Conservation (phyloP, 2,113 vertebrate species). For the Thamnaconus septentrionalis region DNA sequence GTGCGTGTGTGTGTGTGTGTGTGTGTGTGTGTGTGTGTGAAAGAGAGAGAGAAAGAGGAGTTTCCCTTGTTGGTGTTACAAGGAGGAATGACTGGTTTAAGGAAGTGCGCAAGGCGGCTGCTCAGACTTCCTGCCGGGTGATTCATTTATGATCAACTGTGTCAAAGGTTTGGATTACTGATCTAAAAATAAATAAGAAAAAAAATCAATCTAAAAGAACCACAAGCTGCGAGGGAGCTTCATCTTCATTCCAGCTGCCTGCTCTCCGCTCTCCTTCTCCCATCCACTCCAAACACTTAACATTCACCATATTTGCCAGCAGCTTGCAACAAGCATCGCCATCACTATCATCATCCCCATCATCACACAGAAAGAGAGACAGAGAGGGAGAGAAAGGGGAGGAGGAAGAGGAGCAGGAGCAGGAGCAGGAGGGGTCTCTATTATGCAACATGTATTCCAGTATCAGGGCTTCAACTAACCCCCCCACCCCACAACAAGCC, state of each 20-base stretch:
- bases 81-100: slow-evolving; percentile 43
- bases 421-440: not conserved
- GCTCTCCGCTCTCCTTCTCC: too few species aligned
- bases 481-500: slow-evolving; percentile 16
- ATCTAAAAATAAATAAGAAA: too few species aligned
- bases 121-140: slow-evolving; percentile 34
- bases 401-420: too few species aligned
- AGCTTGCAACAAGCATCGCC: slow-evolving; percentile 1
- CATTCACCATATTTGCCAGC: not conserved
- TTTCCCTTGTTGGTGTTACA: slow-evolving; percentile 32
- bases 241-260: too few species aligned
- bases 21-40: too few species aligned
- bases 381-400: too few species aligned
- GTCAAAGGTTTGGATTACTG: slow-evolving; percentile 17
- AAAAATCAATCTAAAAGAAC: too few species aligned
- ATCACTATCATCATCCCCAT: too few species aligned
- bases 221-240: too few species aligned
- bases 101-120: slow-evolving; percentile 37
- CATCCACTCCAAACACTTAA: not conserved
- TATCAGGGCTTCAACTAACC: slow-evolving; percentile 11
- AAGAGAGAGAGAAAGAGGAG: slow-evolving; percentile 2
- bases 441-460: slow-evolving; percentile 55
- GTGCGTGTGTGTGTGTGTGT: not conserved
- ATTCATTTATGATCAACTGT: slow-evolving; percentile 35
- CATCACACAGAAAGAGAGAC: too few species aligned